Base-by-base conservation (phyloP, 1,140 invertebrate genomes). In the Lordiphosa clarofinis region DNA sequence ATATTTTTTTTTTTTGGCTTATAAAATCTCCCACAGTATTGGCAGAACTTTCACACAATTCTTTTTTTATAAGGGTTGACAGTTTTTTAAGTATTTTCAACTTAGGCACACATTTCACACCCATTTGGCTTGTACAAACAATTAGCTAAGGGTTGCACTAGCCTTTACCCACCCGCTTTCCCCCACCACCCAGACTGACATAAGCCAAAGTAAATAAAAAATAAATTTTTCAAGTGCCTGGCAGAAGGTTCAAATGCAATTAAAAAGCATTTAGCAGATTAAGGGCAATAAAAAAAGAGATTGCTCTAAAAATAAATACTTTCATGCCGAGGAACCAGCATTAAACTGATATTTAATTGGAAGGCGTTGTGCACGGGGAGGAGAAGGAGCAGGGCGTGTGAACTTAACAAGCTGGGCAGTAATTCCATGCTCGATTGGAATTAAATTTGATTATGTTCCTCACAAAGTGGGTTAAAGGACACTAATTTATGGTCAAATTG, bases 261-360 rank as follows among this genome's bases (percentile, higher is more conserved):
- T 81, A 81, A 82, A 81, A 76, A 84, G 55, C 67, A 81, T 81
- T 81, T 81, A 81, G 40, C 66, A 57, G 76, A 74, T 81, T 68
- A 75, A 52, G 60, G 63, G 58, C 74, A 64, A 68, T 76, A 68
- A 57, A 46, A 43, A 69, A 59, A 54, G 53, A 70, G 61, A 71
- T 75, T 78, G 67, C 58, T 47, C 35, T 50, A 62, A 55, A 69
- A 58, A 58, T 65, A 54, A 49, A 59, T 59, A 33, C 11, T 47
- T 57, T 43, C 31, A 48, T 31, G 13, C 37, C 36, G 56, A 28
- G 46, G 36, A 43, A 38, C 66, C 66, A 56, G 40, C 66, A 65
- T 65, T 56, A 56, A 65, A 24, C 46, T 12, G 47, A 24, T 70
- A 56, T 42, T 42, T 44, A 55, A 54, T 67, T 42, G 15, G 11